phyloP scores from a whole-genome alignment of 2,888 invertebrate genomes.

The Silvanus unidentatus region DNA sequence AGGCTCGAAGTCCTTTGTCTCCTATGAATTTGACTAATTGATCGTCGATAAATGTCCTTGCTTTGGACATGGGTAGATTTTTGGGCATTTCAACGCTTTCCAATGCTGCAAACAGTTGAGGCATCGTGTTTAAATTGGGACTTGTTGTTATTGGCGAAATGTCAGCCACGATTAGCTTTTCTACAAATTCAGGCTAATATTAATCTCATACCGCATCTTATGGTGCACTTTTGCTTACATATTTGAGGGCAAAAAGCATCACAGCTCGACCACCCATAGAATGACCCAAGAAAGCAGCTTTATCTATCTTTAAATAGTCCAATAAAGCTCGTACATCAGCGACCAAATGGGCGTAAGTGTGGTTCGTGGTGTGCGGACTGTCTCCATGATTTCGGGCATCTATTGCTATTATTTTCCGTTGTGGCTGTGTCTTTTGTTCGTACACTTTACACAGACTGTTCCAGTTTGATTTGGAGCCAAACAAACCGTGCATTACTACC shows the following conservation, averaged over 20 bases:
- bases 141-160: slow-evolving; percentile 62
- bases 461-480: slow-evolving; percentile 88
- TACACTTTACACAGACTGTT: slow-evolving; percentile 62
- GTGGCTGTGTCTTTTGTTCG: slow-evolving; percentile 55
- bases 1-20: slow-evolving; percentile 61
- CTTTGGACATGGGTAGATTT: slow-evolving; percentile 62
- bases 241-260: slow-evolving; percentile 75
- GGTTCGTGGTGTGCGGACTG: slow-evolving; percentile 71
- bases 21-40: slow-evolving; percentile 56
- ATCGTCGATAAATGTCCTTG: slow-evolving; percentile 60
- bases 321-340: slow-evolving; percentile 66
- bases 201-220: background rate
- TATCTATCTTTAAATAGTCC: slow-evolving; percentile 56
- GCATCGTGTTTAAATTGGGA: slow-evolving; percentile 58
- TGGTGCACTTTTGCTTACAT: slow-evolving; percentile 46
- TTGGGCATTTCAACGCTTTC: slow-evolving; percentile 53
- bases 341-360: slow-evolving; percentile 69
- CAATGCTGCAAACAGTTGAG: slow-evolving; percentile 63
- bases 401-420: slow-evolving; percentile 68
- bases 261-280: slow-evolving; percentile 94
- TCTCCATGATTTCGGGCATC: slow-evolving; percentile 96
- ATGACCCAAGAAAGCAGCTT: slow-evolving; percentile 75
- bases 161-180: slow-evolving; percentile 65
- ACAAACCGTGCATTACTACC: slow-evolving; percentile 79
- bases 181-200: slow-evolving; percentile 55